Conservation (phyloP, 30 jellyfish, hydroid and myxozoan genomes). For the Hydractinia echinata region DNA sequence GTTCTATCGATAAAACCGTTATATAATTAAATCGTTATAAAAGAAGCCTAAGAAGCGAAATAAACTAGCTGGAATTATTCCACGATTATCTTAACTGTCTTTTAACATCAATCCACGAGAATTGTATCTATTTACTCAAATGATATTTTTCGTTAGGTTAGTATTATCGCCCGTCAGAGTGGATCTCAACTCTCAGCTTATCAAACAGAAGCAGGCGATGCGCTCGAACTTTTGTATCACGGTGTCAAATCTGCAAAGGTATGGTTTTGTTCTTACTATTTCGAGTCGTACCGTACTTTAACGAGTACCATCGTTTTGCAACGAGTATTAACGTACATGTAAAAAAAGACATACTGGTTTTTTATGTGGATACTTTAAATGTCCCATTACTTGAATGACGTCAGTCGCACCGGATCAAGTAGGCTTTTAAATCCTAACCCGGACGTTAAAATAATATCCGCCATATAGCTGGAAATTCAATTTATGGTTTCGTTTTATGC, state of each 20-base stretch:
- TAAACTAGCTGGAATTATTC: too few relatives aligned
- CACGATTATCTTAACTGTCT: constrained; percentile 7
- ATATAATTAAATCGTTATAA: too few relatives aligned
- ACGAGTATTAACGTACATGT: neutral
- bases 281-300: too few relatives aligned
- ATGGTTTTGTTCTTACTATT: neutral
- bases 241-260: constrained; percentile 84
- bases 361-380: neutral
- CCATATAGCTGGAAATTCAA: too few relatives aligned
- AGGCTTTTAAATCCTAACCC: too few relatives aligned
- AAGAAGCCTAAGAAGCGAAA: too few relatives aligned
- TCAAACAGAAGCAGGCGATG: constrained; percentile 92
- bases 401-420: too few relatives aligned
- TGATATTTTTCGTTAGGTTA: constrained; percentile 47
- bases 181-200: constrained; percentile 65
- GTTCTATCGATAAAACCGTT: too few relatives aligned
- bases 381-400: neutral
- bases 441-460: too few relatives aligned
- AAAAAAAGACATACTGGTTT: neutral
- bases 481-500: too few relatives aligned
- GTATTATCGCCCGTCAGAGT: constrained; percentile 77
- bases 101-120: constrained; percentile 31
- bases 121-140: constrained; percentile 52
- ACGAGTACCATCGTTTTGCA: neutral
- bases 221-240: constrained; percentile 67